Evolutionary conservation across 64 coral and sea anemone genomes (phyloP), one percentile per base, ranked within the genome.

Genomic region (Pachyseris speciosa): DNA sequence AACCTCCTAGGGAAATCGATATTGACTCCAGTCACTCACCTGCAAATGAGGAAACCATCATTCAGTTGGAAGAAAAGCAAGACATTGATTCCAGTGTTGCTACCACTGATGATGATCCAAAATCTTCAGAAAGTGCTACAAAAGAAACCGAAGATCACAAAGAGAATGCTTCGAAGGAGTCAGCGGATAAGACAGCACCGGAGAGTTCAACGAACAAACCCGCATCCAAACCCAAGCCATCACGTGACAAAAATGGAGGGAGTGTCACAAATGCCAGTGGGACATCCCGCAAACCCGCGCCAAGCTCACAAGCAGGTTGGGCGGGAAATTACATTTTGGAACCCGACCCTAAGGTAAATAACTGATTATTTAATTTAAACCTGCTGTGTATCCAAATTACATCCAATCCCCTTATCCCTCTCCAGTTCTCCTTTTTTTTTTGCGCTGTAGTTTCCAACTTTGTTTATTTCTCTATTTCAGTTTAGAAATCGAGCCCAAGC

Each of bases 261-360:
- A 22, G 8, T 30, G 55, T 68, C 37, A 8, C 91, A 44, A 77
- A 87, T 32, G 7, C 24, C 16, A 47, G 72, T 29, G 68, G 72
- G 37, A 67, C 59, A 22, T 69, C 83, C 16, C 75, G 73, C 44
- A 93, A 68, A 27, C 64, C 74, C 36, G 49, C 84, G 36, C 42
- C 47, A 29, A 67, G 63, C 38, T 30, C 72, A 43, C 84, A 87
- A 49, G 34, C 91, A 11, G 84, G 83, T 20, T 37, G 32, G 44
- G 44, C 26, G 3, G 83, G 61, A 36, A 69, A 31, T n/a, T 87
- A 93, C 58, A 26, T 80, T 57, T 66, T 96, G 44, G 88, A 91
- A 65, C 94, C 94, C 22, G 94, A 96, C 55, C 94, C 94, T 30
- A 96, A 96, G 89, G 94, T 90, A 81, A 65, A 69, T 24, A 67